Evolutionary conservation across 1,140 invertebrate genomes (phyloP), one percentile per base, ranked within the genome.

Genomic region (Notospermus geniculatus): DNA sequence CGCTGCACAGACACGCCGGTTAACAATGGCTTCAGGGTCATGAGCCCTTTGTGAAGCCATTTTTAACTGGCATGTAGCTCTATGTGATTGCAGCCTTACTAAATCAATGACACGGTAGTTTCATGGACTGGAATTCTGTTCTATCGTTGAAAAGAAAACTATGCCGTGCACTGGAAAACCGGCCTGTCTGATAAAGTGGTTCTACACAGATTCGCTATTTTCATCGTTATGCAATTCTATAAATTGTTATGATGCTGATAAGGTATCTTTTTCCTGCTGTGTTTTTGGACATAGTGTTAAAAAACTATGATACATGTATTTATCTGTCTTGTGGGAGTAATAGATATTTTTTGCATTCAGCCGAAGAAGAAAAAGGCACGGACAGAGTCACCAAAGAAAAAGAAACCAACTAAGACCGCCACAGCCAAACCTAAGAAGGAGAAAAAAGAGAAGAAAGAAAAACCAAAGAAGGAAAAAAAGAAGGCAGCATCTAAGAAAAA

Each of bases 401-500:
- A 41, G 30, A 54, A 28, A 55, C 25, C 25, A 19, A 50, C n/a
- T 7, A 19, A 19, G 9, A 22, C 25, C n/a, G n/a, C n/a, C 46
- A 28, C 29, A 22, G 7, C 29, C 27, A 56, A 30, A 60, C 17
- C 22, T 15, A 55, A 57, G 17, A 54, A 64, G 28, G 54, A 27
- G 23, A 52, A 39, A 5, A 43, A 68, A 73, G 54, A 56, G 17
- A 54, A 54, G 23, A 60, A 54, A 53, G 30, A 32, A 9, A 54
- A 52, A n/a, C 43, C 39, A 9, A 29, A 50, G 30, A 60, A 32
- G 25, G 30, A 32, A 53, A 53, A 53, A 25, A 53, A 53, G 46
- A 72, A 75, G 57, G 54, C 64, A 56, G 19, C 64, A 39, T 54
- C 66, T 54, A 65, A 67, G 39, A 71, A 70, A 57, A 69, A 69